Evolutionary conservation across 2,888 invertebrate species (phyloP).

Genomic region (Chymomyza procnemis): DNA sequence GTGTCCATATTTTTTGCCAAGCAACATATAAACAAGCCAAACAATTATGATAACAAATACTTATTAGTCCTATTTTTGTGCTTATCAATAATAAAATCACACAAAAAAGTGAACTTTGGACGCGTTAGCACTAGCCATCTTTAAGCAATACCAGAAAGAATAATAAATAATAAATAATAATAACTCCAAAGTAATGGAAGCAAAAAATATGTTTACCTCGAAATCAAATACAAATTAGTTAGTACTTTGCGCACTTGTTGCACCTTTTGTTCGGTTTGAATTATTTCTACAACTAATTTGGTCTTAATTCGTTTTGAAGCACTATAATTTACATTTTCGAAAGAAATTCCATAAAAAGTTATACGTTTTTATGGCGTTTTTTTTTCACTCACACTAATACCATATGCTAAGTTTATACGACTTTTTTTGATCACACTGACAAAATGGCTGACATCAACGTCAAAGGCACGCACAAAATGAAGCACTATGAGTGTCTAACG

Average conservation of each 20-base stretch:
- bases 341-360: background rate
- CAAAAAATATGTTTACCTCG: background rate
- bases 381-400: background rate
- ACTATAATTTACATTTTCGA: background rate
- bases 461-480: background rate
- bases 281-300: background rate
- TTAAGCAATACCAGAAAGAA: no score
- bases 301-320: background rate
- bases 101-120: no score
- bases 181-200: no score
- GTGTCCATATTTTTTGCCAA: no score
- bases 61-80: no score
- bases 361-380: background rate
- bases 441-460: conserved; percentile 1
- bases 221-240: background rate
- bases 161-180: no score
- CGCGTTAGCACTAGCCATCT: no score
- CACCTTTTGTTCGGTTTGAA: background rate
- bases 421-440: background rate
- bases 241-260: background rate
- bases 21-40: no score
- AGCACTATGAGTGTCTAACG: background rate
- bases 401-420: background rate
- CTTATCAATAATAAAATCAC: no score
- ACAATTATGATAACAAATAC: no score